A percentile compares a stretch with the other conserved stretches of the same genome.
These are phyloP conservation scores for Steinernema feltiae DNA, from an alignment of 1,140 invertebrate genomes.

Conservation along the genomic window DNA sequence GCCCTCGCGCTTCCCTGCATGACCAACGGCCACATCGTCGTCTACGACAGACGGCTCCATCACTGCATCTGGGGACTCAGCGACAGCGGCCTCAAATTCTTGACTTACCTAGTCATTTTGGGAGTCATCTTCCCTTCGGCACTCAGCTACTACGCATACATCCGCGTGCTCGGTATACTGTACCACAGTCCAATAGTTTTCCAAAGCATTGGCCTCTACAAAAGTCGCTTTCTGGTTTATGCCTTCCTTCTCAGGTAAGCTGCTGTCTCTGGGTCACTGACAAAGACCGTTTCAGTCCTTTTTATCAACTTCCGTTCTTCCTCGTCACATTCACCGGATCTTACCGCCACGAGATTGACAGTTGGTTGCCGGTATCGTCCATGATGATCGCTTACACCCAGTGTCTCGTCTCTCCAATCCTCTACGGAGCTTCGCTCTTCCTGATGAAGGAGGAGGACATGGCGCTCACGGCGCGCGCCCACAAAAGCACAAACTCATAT, in stretches of 20 bases:
- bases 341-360: conserved; percentile 18
- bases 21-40: conserved; percentile 56
- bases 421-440: conserved; percentile 52
- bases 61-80: conserved; percentile 45
- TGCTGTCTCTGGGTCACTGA: neutral
- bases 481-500: conserved; percentile 37
- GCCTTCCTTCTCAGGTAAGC: conserved; percentile 50
- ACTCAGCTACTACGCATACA: conserved; percentile 53
- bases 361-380: conserved; percentile 39
- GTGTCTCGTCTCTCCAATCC: conserved; percentile 47
- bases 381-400: conserved; percentile 51
- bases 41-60: conserved; percentile 44
- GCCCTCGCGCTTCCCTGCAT: conserved; percentile 50
- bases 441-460: conserved; percentile 58
- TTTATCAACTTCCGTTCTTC: conserved; percentile 56
- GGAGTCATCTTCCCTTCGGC: conserved; percentile 51
- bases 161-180: conserved; percentile 54
- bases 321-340: conserved; percentile 44
- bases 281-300: conserved; percentile 41
- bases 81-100: conserved; percentile 56
- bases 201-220: conserved; percentile 56
- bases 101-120: conserved; percentile 54
- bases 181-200: conserved; percentile 57
- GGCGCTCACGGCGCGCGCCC: conserved; percentile 53
- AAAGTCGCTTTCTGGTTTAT: conserved; percentile 54